Percentiles rank a stretch among this genome's conserved stretches.
phyloP scores from a whole-genome alignment of 2,797 vertebrate genomes.

The Oryzias sinensis region DNA sequence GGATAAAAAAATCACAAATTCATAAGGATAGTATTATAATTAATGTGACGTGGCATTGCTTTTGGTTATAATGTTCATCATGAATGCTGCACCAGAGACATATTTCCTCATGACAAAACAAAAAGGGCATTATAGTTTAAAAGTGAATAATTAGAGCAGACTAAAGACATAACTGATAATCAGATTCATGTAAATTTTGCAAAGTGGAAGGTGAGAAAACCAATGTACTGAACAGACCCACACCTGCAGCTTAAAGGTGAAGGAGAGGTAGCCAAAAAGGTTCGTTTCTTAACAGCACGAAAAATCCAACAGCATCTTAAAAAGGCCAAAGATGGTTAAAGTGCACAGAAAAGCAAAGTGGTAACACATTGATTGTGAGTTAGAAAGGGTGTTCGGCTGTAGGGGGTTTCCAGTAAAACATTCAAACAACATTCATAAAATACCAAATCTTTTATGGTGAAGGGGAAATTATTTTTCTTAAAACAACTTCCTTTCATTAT shows the following conservation, averaged over 20 bases:
- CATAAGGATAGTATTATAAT: too few species aligned
- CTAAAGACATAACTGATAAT: slow-evolving; percentile 65
- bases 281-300: slow-evolving; percentile 44
- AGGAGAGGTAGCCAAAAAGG: slow-evolving; percentile 49
- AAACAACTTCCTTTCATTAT: slow-evolving; percentile 11
- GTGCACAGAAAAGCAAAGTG: slow-evolving; percentile 48
- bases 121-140: slow-evolving; percentile 40
- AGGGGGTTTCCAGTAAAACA: slow-evolving; percentile 55
- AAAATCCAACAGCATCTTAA: slow-evolving; percentile 45
- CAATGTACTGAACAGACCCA: slow-evolving; percentile 59
- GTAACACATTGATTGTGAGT: slow-evolving; percentile 53
- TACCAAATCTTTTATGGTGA: slow-evolving; percentile 43
- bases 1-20: too few species aligned
- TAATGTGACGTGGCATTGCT: too few species aligned
- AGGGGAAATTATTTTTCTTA: neutral
- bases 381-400: slow-evolving; percentile 47
- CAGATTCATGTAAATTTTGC: slow-evolving; percentile 64
- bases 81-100: too few species aligned
- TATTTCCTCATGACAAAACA: slow-evolving; percentile 22
- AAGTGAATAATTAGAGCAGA: slow-evolving; percentile 39
- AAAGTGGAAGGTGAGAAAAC: slow-evolving; percentile 9
- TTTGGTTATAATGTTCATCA: too few species aligned
- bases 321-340: slow-evolving; percentile 47
- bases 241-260: slow-evolving; percentile 60
- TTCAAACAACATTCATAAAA: slow-evolving; percentile 57